Base-by-base conservation (phyloP, 2,888 invertebrate species). In the Serrognathus titanus region DNA sequence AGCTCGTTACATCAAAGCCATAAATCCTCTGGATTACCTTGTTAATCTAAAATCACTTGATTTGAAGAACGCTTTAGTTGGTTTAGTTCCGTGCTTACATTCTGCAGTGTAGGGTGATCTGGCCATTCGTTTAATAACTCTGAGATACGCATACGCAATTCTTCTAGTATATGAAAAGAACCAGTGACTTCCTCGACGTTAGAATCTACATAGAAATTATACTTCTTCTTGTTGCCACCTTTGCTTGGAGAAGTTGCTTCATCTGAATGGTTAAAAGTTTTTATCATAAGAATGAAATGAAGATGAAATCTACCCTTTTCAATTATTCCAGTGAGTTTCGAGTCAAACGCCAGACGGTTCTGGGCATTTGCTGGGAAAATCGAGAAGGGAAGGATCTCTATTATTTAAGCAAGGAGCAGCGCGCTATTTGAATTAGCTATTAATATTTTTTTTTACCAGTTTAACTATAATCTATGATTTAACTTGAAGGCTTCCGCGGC, bases 71-170 rank as follows among this genome's bases (percentile, higher is more conserved):
- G 8, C 3, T 35, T 11, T 49, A 46, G 10, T 48, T 12, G 10
- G 6, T 4, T 31, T 31, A 31, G 1, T 1, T 7, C 4, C 24
- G 7, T 41, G 71, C 75, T 79, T 78, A 90, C 90, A 77, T 91
- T 88, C 70, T 84, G 83, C 38, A 97, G 77, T 0, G 90, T 89
- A 0, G 97, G 95, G 80, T 97, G 93, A 61, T 93, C 94, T 0
- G 95, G 92, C 92, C 94, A 97, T 65, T 92, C 86, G 0, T 80
- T 78, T 35, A 93, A 77, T 48, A 96, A 77, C 46, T 83, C 81
- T 8, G 79, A 75, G 0, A 90, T 84, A 48, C 83, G 82, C 1
- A 75, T 72, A 59, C 81, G 81, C n/a, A 95, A 82, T 55, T 79
- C 79, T 9, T 84, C 81, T 55, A 97, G 75, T 5, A 94, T 76